phyloP scores from a whole-genome alignment of 2,113 vertebrate genomes.

The Sterna hirundo region DNA sequence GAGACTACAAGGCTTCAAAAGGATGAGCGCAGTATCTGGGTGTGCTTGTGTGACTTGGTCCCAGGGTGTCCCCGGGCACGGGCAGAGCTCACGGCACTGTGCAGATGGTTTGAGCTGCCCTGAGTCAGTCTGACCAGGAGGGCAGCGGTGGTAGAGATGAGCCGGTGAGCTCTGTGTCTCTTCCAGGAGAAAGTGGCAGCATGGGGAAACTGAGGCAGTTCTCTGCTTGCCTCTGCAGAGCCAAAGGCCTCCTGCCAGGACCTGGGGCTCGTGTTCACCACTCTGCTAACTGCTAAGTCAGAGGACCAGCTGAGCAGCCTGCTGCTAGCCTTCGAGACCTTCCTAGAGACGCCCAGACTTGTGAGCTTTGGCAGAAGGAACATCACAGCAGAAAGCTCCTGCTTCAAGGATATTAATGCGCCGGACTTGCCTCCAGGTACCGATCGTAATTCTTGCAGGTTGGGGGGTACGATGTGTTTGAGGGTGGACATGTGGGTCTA shows the following conservation, averaged over 20 bases:
- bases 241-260: neutral
- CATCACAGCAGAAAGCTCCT: neutral
- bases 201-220: neutral
- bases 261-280: neutral
- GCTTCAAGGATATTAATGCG: neutral
- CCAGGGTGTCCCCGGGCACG: neutral
- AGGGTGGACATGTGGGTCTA: neutral
- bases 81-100: neutral
- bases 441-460: neutral
- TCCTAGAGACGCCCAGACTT: neutral
- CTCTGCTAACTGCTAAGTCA: slow-evolving; percentile 8
- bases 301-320: neutral
- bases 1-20: neutral
- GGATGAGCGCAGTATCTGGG: neutral
- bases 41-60: neutral
- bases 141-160: neutral
- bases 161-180: neutral
- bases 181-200: neutral
- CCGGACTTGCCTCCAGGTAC: neutral
- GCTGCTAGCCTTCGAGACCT: neutral
- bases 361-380: neutral
- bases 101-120: neutral
- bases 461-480: neutral
- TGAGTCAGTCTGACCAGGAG: neutral
- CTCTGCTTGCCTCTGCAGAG: neutral